Evolutionary conservation across 2,113 vertebrate genomes (phyloP).

Genomic region (Nibea albiflora): DNA sequence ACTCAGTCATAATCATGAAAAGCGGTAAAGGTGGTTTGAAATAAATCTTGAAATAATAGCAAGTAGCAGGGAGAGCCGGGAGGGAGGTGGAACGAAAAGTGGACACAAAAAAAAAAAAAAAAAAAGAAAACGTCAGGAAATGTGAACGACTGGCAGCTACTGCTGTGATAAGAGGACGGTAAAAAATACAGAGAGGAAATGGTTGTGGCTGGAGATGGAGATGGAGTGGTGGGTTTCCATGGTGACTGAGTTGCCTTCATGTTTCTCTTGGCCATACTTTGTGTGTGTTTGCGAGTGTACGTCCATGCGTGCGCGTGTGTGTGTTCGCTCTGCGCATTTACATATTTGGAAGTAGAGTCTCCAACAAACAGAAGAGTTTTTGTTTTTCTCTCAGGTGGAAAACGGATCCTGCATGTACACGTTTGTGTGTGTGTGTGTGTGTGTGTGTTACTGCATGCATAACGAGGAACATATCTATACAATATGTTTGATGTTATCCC

Average conservation of each 20-base stretch:
- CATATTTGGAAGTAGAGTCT: constrained; percentile 17
- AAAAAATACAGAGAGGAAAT: constrained; percentile 48
- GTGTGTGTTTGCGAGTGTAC: constrained; percentile 28
- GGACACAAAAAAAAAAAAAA: too few species aligned
- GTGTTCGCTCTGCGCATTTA: constrained; percentile 23
- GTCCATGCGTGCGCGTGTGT: constrained; percentile 29
- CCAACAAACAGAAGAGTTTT: not conserved
- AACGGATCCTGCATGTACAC: not conserved
- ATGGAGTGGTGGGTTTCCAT: constrained; percentile 73
- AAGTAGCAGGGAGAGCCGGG: not conserved
- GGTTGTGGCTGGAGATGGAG: constrained; percentile 46
- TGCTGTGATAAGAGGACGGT: constrained; percentile 54
- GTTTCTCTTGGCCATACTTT: constrained; percentile 52
- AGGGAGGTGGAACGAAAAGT: constrained; percentile 6
- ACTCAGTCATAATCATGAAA: not conserved
- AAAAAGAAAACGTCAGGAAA: constrained; percentile 36
- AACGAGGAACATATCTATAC: not conserved
- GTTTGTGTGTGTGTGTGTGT: constrained; percentile 25
- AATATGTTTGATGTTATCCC: constrained; percentile 31
- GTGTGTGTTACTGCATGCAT: constrained; percentile 16
- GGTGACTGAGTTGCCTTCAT: constrained; percentile 70
- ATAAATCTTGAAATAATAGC: not conserved
- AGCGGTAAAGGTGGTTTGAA: constrained; percentile 1
- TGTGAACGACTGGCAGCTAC: constrained; percentile 49
- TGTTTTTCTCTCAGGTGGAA: constrained; percentile 32